phyloP scores from a whole-genome alignment of 2,113 vertebrate species.

The Pangasianodon gigas region DNA sequence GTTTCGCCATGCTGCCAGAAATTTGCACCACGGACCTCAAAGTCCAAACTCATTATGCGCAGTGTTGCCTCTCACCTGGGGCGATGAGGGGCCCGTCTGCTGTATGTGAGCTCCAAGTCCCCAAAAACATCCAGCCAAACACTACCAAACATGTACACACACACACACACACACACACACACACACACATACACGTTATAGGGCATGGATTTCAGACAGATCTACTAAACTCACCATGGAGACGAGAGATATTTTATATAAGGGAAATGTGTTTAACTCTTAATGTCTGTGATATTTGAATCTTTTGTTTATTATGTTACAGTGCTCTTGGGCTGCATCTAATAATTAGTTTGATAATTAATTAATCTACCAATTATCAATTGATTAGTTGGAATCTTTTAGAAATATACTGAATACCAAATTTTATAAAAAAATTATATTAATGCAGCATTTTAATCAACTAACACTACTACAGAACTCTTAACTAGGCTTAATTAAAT shows the following conservation, averaged over 20 bases:
- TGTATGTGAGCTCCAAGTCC: background rate
- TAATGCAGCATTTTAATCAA: too few relatives aligned
- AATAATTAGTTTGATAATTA: background rate
- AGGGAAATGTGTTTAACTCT: background rate
- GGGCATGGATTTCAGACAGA: background rate
- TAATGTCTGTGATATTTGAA: background rate
- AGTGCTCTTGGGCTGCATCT: background rate
- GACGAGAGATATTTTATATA: slow-evolving; percentile 7
- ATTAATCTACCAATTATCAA: background rate
- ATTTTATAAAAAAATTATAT: background rate
- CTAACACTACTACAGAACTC: too few relatives aligned
- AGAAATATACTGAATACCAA: background rate
- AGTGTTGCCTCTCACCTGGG: slow-evolving; percentile 38
- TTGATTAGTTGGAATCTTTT: background rate
- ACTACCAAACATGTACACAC: background rate
- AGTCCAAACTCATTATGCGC: slow-evolving; percentile 45
- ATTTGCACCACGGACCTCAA: slow-evolving; percentile 42
- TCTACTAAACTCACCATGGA: slow-evolving; percentile 21
- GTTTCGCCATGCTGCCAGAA: slow-evolving; percentile 37
- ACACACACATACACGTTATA: background rate
- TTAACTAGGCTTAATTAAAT: too few relatives aligned
- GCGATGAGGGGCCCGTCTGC: slow-evolving; percentile 35
- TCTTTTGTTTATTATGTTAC: background rate
- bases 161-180: background rate
- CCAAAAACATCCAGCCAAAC: slow-evolving; percentile 5